phyloP scores from a whole-genome alignment of 2,113 vertebrate species.

The Meleagris gallopavo region DNA sequence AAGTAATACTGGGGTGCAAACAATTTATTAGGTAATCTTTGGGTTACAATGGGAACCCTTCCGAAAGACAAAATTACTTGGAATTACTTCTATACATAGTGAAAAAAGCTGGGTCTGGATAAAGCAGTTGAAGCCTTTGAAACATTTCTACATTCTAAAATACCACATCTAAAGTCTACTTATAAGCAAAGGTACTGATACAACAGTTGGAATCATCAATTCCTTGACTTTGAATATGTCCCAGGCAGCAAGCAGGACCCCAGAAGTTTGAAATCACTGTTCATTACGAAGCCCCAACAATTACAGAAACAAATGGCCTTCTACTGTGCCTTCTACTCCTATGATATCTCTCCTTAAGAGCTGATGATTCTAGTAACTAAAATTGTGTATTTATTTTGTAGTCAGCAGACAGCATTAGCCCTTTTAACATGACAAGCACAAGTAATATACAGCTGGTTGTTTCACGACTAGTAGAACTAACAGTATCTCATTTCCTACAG shows the following conservation, averaged over 20 bases:
- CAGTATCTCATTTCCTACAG: fast-evolving
- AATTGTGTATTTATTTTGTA: background rate
- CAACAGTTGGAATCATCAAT: background rate
- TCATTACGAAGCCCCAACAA: background rate
- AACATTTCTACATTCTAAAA: background rate
- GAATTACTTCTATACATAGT: background rate
- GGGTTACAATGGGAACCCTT: background rate
- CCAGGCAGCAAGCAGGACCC: background rate
- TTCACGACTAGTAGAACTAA: background rate
- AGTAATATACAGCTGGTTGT: background rate
- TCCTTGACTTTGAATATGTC: background rate
- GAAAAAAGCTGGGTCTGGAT: background rate
- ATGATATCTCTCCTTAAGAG: background rate
- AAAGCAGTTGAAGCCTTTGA: background rate
- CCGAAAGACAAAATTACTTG: background rate
- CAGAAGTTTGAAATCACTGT: background rate
- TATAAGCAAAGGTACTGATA: background rate
- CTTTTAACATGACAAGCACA: background rate
- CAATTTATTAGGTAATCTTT: background rate
- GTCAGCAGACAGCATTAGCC: background rate
- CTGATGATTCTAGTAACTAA: background rate
- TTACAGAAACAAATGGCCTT: background rate
- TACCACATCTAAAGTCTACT: background rate
- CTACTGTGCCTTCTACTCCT: background rate
- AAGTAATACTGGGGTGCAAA: background rate